A percentile compares a stretch with the other conserved stretches of the same genome.
These are phyloP conservation scores for Tinamus major DNA, from an alignment of 2,797 vertebrate genomes.

Conservation along the genomic window DNA sequence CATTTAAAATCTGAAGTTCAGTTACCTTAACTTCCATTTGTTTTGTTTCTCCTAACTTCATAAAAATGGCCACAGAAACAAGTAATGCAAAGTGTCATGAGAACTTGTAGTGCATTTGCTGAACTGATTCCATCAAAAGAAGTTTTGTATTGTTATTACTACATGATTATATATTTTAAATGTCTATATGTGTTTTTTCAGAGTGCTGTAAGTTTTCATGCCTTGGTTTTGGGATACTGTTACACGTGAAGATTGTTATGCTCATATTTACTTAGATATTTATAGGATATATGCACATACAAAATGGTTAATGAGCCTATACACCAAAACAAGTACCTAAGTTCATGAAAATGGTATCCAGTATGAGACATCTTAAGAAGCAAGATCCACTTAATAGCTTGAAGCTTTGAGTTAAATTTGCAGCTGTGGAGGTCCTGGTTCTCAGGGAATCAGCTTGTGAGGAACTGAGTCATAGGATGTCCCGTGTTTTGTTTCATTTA, in stretches of 20 bases:
- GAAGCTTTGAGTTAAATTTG: background rate
- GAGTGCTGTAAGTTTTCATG: background rate
- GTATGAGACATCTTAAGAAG: background rate
- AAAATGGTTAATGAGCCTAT: background rate
- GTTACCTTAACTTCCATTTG: background rate
- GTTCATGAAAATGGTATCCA: background rate
- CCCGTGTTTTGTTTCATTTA: background rate
- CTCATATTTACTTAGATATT: no score
- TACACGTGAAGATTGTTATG: background rate
- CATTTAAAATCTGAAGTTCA: background rate
- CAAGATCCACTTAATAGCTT: background rate
- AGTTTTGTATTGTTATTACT: background rate
- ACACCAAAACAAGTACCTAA: background rate
- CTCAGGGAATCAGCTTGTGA: background rate
- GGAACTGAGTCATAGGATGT: fast-evolving
- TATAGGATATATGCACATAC: background rate
- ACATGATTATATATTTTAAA: background rate
- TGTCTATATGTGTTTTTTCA: background rate
- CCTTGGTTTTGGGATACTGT: background rate
- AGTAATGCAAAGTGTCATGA: background rate
- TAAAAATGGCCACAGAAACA: background rate
- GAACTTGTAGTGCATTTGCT: background rate
- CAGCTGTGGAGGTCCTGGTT: background rate
- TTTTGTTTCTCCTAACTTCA: background rate
- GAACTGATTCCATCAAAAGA: background rate